Percentiles rank a stretch among this genome's conserved stretches.
These are phyloP conservation scores for Galerucella nymphaeae DNA, from an alignment of 2,888 invertebrate genomes.

Conservation along the genomic window DNA sequence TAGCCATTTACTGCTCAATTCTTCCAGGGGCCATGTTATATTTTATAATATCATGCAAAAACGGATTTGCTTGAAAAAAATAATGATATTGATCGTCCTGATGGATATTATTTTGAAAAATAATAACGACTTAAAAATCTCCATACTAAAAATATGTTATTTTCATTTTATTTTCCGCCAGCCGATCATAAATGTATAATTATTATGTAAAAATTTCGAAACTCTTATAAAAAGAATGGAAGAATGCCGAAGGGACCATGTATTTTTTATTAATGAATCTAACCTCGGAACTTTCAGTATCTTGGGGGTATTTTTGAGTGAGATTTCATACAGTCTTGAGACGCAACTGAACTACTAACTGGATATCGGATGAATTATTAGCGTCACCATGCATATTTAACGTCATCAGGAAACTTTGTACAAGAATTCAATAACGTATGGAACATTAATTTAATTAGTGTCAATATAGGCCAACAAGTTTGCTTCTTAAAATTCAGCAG, in stretches of 20 bases:
- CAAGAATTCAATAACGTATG: conserved; percentile 5
- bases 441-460: conserved; percentile 5
- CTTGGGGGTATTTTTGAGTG: conserved; percentile 27
- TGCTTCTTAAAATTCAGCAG: too few relatives aligned
- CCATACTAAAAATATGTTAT: conserved; percentile 9
- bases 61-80: too few relatives aligned
- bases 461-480: not conserved
- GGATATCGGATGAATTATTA: conserved; percentile 15
- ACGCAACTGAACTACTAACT: conserved; percentile 17
- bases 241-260: conserved; percentile 24
- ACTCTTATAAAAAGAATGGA: conserved; percentile 31
- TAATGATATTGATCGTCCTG: not conserved
- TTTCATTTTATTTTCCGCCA: conserved; percentile 31
- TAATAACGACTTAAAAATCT: not conserved
- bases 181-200: conserved; percentile 27
- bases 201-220: conserved; percentile 32
- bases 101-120: not conserved
- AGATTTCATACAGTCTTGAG: conserved; percentile 32
- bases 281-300: conserved; percentile 25
- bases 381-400: conserved; percentile 10
- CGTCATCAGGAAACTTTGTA: not conserved
- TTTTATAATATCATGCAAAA: too few relatives aligned
- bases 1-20: too few relatives aligned
- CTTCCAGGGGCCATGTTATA: too few relatives aligned
- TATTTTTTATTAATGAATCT: conserved; percentile 30